Base-by-base conservation (phyloP, 2,797 vertebrate genomes). In the Bradypodion ventrale region DNA sequence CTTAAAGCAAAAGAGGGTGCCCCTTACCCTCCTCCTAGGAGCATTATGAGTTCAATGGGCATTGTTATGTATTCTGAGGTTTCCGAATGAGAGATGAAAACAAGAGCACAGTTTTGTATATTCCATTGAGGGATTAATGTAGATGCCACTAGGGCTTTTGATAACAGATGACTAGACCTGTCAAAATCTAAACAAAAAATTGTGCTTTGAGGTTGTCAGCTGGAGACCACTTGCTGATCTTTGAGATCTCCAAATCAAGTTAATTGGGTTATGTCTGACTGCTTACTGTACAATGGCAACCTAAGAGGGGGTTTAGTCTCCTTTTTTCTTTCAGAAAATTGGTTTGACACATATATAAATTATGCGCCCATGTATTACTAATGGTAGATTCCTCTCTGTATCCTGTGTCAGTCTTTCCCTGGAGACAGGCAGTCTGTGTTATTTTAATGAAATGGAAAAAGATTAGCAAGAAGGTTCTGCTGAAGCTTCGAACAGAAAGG, bases 401-500 rank as follows among this genome's bases (percentile, higher is more conserved):
- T 94, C 91, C 94, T 94, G 91, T 91, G 91, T 94, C 91, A 91
- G 90, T 89, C 90, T 92, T 84, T 93, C 91, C 89, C 91, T 92
- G 91, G 93, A 95, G 94, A 92, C 92, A 93, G 92, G 80, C 90
- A 92, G 93, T 92, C 89, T 93, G 90, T 95, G 94, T 94, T 95
- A 90, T 92, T 95, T 95, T 92, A 94, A 91, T 0, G 7, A 90
- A 92, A 92, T 93, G 89, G 89, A 83, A 92, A 83, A 90, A 94
- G 90, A 93, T 93, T 92, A 93, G 89, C 72, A 86, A 92, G 91
- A 93, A 90, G 91, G 86, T 87, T 91, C 89, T 91, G 87, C 78
- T 83, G 3, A 76, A 88, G 84, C 82, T 91, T 86, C 0, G 7
- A 91, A 92, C 65, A 21, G 78, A 86, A 90, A 70, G 75, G 76